phyloP scores from a whole-genome alignment of 2,888 invertebrate genomes.

The Oxytorus armatus region DNA sequence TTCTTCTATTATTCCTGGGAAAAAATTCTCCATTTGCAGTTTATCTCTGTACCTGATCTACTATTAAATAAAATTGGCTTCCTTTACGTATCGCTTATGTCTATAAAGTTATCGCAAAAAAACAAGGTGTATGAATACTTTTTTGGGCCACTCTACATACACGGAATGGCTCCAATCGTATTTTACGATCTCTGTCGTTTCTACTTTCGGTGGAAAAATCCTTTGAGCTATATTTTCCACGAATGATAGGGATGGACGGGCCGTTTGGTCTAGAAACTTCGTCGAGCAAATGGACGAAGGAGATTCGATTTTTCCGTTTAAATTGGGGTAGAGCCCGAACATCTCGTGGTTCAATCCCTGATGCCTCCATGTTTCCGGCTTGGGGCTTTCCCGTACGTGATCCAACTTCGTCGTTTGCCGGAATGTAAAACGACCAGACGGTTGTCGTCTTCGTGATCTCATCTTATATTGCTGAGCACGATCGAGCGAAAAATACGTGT shows the following conservation, averaged over 20 bases:
- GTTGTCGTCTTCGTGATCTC: conserved; percentile 44
- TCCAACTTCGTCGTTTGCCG: conserved; percentile 30
- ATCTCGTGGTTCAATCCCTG: too few relatives aligned
- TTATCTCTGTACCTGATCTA: too few relatives aligned
- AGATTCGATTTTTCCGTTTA: conserved; percentile 60
- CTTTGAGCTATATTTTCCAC: conserved; percentile 35
- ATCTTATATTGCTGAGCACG: conserved; percentile 40
- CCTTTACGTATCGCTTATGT: too few relatives aligned
- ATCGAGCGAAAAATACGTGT: conserved; percentile 26
- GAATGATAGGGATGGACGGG: conserved; percentile 12
- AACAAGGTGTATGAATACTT: too few relatives aligned
- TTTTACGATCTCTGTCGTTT: conserved; percentile 39
- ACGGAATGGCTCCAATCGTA: conserved; percentile 43
- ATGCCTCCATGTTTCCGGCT: too few relatives aligned
- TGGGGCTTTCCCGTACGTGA: conserved; percentile 48
- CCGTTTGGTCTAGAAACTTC: conserved; percentile 41
- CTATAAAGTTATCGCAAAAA: too few relatives aligned
- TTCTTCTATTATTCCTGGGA: too few relatives aligned
- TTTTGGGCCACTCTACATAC: too few relatives aligned
- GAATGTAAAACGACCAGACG: conserved; percentile 59
- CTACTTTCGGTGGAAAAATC: conserved; percentile 28
- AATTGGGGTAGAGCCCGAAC: conserved; percentile 53
- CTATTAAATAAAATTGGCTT: too few relatives aligned
- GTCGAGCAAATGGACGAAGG: conserved; percentile 22
- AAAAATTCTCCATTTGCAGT: too few relatives aligned